Evolutionary conservation across 2,113 vertebrate species (phyloP).

Genomic region (Chionomys nivalis): DNA sequence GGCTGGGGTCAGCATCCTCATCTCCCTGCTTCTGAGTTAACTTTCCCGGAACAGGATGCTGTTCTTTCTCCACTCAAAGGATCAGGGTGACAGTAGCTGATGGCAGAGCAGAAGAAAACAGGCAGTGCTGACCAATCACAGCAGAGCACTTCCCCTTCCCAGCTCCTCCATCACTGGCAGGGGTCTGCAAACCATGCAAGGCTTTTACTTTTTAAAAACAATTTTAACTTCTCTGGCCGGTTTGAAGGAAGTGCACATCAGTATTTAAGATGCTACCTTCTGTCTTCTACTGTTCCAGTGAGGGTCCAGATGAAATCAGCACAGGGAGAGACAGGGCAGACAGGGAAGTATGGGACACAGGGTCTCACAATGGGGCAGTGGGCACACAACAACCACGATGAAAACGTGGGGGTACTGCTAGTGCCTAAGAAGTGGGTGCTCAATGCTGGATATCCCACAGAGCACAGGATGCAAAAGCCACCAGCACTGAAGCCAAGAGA

Average conservation of each 20-base stretch:
- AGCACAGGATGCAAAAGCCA: neutral
- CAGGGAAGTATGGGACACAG: neutral
- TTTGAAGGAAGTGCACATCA: neutral
- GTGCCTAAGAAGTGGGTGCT: neutral
- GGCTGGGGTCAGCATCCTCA: neutral
- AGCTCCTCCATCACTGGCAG: neutral
- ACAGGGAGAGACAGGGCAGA: neutral
- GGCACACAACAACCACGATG: too few relatives aligned
- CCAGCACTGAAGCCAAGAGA: neutral
- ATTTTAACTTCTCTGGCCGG: neutral
- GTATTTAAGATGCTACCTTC: neutral
- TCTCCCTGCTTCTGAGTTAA: neutral
- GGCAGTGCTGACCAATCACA: neutral
- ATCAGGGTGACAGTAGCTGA: rapidly evolving
- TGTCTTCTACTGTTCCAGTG: neutral
- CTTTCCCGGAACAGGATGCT: neutral
- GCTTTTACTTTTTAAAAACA: neutral
- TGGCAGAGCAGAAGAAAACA: neutral
- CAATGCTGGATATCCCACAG: neutral
- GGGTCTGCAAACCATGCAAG: neutral
- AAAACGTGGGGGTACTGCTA: neutral
- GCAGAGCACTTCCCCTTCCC: neutral
- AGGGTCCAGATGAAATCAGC: neutral
- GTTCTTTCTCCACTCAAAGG: neutral
- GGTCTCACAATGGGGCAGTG: neutral